Percentiles rank a stretch among this genome's conserved stretches.
These are phyloP conservation scores for Limosa lapponica DNA, from an alignment of 2,797 vertebrate species.

Conservation along the genomic window DNA sequence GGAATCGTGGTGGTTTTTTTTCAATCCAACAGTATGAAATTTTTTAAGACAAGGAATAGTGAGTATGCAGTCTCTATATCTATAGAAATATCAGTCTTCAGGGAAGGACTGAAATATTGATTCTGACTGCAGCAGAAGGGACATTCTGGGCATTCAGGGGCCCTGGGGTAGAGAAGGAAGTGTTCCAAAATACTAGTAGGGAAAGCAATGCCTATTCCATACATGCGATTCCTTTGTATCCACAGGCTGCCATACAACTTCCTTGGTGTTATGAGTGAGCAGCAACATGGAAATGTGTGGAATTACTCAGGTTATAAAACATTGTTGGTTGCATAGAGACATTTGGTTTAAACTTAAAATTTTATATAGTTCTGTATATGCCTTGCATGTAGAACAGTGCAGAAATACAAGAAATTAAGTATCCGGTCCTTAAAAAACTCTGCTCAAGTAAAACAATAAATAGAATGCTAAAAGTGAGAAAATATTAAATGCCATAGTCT, in stretches of 20 bases:
- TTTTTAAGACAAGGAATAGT: not conserved
- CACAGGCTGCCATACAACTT: accelerated
- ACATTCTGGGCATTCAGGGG: not conserved
- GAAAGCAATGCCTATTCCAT: not conserved
- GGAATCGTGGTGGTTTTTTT: not conserved
- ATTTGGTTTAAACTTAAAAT: not conserved
- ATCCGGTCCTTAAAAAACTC: not conserved
- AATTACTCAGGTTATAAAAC: not conserved
- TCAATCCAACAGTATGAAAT: not conserved
- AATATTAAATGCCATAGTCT: not conserved
- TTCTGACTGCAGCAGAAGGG: not conserved
- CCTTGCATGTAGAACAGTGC: not conserved
- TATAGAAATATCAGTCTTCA: not conserved
- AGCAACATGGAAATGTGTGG: not conserved
- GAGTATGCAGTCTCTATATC: not conserved
- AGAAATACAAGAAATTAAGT: not conserved
- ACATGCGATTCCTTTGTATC: not conserved
- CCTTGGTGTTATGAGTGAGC: not conserved
- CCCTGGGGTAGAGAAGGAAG: not conserved
- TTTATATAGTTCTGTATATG: not conserved
- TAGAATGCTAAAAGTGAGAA: not conserved
- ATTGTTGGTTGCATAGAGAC: not conserved
- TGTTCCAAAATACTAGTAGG: not conserved
- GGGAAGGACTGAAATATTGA: not conserved
- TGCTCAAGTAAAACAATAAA: not conserved